Percentiles rank a stretch among this genome's conserved stretches.
These are phyloP conservation scores for Pogona vitticeps DNA, from an alignment of 2,113 vertebrate genomes.

Conservation along the genomic window DNA sequence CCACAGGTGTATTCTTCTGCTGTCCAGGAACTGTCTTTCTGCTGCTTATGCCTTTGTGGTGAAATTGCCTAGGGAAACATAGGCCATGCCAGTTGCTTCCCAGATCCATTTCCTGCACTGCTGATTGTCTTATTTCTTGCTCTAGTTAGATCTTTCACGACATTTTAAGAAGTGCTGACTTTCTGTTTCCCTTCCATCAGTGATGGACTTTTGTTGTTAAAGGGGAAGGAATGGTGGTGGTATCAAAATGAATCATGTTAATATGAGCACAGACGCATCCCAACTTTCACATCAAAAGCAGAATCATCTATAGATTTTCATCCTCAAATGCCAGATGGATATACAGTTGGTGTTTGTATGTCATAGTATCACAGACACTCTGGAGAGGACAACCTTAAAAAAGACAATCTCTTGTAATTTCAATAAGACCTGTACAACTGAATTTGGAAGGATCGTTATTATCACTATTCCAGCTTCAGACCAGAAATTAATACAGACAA, in stretches of 20 bases:
- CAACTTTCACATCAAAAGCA: slow-evolving; percentile 20
- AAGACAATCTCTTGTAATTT: background rate
- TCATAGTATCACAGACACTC: background rate
- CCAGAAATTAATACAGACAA: background rate
- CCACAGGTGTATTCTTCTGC: background rate
- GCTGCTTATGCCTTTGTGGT: background rate
- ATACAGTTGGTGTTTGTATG: background rate
- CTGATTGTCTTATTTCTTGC: slow-evolving; percentile 7
- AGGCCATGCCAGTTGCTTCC: background rate
- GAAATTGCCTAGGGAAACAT: background rate
- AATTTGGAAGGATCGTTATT: background rate
- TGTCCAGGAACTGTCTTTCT: background rate
- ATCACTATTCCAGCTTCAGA: background rate
- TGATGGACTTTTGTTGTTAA: slow-evolving; percentile 32
- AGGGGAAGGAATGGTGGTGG: background rate
- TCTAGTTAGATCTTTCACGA: background rate
- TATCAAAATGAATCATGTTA: slow-evolving; percentile 3
- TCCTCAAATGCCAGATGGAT: background rate
- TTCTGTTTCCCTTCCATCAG: background rate
- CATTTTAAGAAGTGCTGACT: background rate
- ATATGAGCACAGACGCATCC: slow-evolving; percentile 14
- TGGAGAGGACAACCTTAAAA: too few species aligned
- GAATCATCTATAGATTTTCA: slow-evolving; percentile 1
- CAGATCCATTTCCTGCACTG: background rate
- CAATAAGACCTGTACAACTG: slow-evolving; percentile 11